phyloP scores from a whole-genome alignment of 2,113 vertebrate species.

The Carassius auratus region DNA sequence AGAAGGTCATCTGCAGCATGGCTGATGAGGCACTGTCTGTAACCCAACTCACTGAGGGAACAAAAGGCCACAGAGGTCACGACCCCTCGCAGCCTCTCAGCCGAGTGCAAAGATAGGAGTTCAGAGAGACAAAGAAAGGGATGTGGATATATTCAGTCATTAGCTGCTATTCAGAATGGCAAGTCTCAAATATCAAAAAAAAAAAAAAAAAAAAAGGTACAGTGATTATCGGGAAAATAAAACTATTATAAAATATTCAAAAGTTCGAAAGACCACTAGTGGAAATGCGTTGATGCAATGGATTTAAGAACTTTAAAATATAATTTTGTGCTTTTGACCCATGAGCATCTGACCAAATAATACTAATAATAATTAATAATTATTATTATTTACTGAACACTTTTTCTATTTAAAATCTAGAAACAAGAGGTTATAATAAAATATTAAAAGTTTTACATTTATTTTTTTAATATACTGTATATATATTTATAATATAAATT shows the following conservation, averaged over 20 bases:
- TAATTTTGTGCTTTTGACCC: neutral
- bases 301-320: neutral
- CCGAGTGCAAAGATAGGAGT: constrained; percentile 82
- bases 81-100: constrained; percentile 73
- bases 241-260: neutral
- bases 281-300: neutral
- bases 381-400: no score
- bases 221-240: neutral
- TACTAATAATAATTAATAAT: neutral
- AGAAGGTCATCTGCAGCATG: constrained; percentile 83
- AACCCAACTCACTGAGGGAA: constrained; percentile 74
- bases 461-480: no score
- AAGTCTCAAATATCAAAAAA: constrained; percentile 14
- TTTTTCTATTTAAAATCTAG: no score
- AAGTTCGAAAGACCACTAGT: neutral
- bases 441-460: no score
- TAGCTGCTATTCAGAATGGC: neutral
- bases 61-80: constrained; percentile 83
- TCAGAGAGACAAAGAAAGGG: constrained; percentile 67
- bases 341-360: neutral
- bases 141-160: constrained; percentile 1
- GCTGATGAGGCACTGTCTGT: constrained; percentile 84
- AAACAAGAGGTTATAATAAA: no score
- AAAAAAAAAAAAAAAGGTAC: no score
- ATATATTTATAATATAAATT: no score